Evolutionary conservation across 2,797 vertebrate genomes (phyloP).

Genomic region (Paramormyrops hopkinsi): DNA sequence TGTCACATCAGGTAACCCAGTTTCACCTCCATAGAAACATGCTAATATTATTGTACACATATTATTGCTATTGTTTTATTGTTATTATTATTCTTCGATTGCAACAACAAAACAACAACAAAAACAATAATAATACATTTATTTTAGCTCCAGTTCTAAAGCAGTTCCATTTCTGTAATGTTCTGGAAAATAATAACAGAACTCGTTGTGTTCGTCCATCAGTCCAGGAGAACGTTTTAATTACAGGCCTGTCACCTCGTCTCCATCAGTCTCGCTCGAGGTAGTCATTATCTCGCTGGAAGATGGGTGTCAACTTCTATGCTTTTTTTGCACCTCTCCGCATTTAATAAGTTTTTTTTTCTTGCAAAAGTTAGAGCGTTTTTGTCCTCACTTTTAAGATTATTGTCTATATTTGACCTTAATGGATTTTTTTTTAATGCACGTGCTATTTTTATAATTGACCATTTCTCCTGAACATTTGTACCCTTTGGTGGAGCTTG

Average conservation of each 20-base stretch:
- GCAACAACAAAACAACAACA: not conserved
- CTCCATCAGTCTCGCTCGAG: conserved; percentile 20
- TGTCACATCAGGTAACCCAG: conserved; percentile 2
- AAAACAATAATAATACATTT: not conserved
- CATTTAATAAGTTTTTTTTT: conserved; percentile 10
- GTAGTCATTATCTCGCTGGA: conserved; percentile 27
- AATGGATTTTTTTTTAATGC: not conserved
- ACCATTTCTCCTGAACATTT: not conserved
- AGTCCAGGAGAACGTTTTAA: conserved; percentile 32
- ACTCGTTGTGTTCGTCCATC: conserved; percentile 19
- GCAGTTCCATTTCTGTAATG: not conserved
- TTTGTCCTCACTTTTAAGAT: not conserved
- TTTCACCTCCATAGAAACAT: conserved; percentile 21
- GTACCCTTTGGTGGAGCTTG: not conserved
- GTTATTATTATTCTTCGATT: not conserved
- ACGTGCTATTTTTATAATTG: no score
- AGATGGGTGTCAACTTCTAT: not conserved
- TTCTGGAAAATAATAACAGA: conserved; percentile 22
- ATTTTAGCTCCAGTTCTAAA: not conserved
- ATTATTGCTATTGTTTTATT: not conserved
- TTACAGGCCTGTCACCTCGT: conserved; percentile 27
- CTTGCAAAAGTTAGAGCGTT: not conserved
- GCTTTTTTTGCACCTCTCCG: not conserved
- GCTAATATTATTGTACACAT: not conserved
- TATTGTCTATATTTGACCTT: not conserved